phyloP scores from a whole-genome alignment of 2,888 invertebrate species.

The Teleiodes luculella region DNA sequence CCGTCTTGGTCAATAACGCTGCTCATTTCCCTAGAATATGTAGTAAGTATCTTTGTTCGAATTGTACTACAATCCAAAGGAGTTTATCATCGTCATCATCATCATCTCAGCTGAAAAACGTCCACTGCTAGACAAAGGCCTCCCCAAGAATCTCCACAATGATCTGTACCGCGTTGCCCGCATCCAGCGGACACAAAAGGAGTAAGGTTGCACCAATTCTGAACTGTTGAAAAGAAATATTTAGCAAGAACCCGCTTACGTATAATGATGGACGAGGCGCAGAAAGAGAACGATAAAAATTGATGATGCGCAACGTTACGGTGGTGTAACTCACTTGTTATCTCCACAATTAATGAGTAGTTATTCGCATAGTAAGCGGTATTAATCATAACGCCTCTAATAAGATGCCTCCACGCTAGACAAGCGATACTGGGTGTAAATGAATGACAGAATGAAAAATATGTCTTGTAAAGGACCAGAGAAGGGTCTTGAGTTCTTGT shows the following conservation, averaged over 20 bases:
- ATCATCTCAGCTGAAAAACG: too few relatives aligned
- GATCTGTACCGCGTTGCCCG: too few relatives aligned
- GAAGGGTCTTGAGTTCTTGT: too few relatives aligned
- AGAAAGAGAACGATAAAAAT: constrained; percentile 14
- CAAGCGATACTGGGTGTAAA: background rate
- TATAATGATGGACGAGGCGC: background rate
- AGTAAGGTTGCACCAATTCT: too few relatives aligned
- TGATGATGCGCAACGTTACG: constrained; percentile 15
- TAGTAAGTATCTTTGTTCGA: too few relatives aligned
- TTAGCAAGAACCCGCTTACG: background rate
- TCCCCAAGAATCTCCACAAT: too few relatives aligned
- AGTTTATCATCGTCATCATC: too few relatives aligned
- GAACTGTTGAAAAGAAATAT: background rate
- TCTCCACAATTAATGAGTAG: constrained; percentile 16
- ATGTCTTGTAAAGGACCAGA: background rate
- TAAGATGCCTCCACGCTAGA: constrained; percentile 26
- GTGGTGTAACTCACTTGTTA: constrained; percentile 10
- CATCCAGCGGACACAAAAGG: too few relatives aligned
- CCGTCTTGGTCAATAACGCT: too few relatives aligned
- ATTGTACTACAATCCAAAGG: too few relatives aligned
- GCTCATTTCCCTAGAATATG: too few relatives aligned
- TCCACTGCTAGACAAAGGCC: too few relatives aligned
- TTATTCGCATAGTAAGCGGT: constrained; percentile 19
- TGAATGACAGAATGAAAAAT: background rate
- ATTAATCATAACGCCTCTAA: constrained; percentile 34